Evolutionary conservation across 2,888 invertebrate species (phyloP), one percentile per base, ranked within the genome.

Genomic region (Bembecia ichneumoniformis): DNA sequence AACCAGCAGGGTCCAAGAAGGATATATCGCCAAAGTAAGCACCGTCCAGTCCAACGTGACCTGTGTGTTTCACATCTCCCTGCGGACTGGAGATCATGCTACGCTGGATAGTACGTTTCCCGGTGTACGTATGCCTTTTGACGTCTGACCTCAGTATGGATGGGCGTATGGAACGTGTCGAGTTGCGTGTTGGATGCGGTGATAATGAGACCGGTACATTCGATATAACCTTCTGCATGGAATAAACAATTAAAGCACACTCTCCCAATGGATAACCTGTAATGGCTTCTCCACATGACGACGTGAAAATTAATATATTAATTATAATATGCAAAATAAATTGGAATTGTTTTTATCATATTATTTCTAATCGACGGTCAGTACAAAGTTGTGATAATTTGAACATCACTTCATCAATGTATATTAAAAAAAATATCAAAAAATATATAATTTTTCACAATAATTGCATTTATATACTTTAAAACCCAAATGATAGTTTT

Each of bases 41-140:
- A 0, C 99, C 99, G 76, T 99, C 99, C 44, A 97, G 89, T 0
- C 99, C 99, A 10, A 99, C 96, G 74, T 99, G 99, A 0, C 92
- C 89, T 0, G 97, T 99, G 74, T 99, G 99, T 66, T 97, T 96
- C 15, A 99, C 91, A 75, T 99, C 98, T 40, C 97, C 97, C 74
- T 98, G 97, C 0, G 99, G 99, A 53, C 95, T 93, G 47, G 98
- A 97, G 66, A 99, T 99, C 97, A 98, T 96, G 73, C 94, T 95
- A 7, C 95, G 92, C 52, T 94, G 90, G 50, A 97, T 88, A 58
- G 93, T 92, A 49, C 94, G 84, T 68, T 90, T 90, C 63, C 88
- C 88, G 13, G 88, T 88, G 59, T 74, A 80, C 7, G 86, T 82
- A 58, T 83, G 82, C 10, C 86, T 68, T 58, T 82, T 86, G 44